Conservation (phyloP, 1,140 invertebrate genomes). For the Meloidogyne exigua region DNA sequence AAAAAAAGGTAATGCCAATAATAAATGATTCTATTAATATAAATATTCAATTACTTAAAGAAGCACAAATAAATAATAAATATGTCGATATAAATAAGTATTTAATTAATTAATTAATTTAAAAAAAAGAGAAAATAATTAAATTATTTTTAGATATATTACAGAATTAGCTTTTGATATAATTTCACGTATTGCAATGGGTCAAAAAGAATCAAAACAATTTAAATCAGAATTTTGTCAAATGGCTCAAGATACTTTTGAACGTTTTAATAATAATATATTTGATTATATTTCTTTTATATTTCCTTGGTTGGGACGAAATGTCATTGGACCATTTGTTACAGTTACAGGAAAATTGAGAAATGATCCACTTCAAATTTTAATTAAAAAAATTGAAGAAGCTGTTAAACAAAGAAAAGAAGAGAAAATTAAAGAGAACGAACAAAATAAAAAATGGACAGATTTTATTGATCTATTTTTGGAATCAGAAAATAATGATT, state of each 20-base stretch:
- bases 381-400: constrained; percentile 1
- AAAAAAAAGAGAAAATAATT: too few relatives aligned
- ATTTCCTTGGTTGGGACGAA: constrained; percentile 16
- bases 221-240: constrained; percentile 29
- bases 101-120: not conserved
- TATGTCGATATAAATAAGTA: constrained; percentile 39
- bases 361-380: not conserved
- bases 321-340: not conserved
- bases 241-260: constrained; percentile 7
- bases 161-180: constrained; percentile 56
- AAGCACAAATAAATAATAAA: constrained; percentile 22
- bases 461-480: constrained; percentile 57
- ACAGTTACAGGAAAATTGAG: not conserved
- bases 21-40: constrained; percentile 52
- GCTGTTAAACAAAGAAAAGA: constrained; percentile 14
- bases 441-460: constrained; percentile 5
- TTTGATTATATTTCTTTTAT: constrained; percentile 17
- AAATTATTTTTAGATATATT: constrained; percentile 34
- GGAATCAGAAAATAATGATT: not conserved
- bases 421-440: not conserved
- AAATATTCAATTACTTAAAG: constrained; percentile 43
- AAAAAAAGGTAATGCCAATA: constrained; percentile 46
- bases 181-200: constrained; percentile 51
- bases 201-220: constrained; percentile 46
- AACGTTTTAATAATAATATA: constrained; percentile 1